Base-by-base conservation (phyloP, 2,888 invertebrate genomes). In the Dynastes hyllus region DNA sequence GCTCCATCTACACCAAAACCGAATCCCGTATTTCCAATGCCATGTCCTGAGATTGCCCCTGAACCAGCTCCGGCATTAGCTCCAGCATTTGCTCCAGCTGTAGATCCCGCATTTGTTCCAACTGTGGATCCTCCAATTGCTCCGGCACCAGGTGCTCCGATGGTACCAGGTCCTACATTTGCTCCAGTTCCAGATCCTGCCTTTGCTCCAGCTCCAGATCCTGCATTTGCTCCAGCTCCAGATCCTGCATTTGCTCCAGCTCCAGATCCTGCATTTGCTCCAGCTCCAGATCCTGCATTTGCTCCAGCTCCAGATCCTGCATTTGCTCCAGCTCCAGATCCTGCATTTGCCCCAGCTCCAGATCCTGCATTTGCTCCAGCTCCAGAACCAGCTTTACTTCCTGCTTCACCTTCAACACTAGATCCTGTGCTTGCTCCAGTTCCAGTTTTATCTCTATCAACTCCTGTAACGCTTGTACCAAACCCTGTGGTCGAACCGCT, bases 71-170 rank as follows among this genome's bases (percentile, higher is more conserved):
- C 70, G 8, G 71, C 78, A 29, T 76, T 76, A 9, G 76, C 32
- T 45, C 55, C 50, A 11, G 69, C 40, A 22, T 37, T 58, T 9
- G 69, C 55, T 29, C 67, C 69, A 45, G 45, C 63, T 51, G 61
- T 65, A 32, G 29, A 66, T 50, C 76, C 76, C 40, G 58, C 29
- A 58, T 40, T 45, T 66, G 76, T 27, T 55, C 70, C 76, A 76
- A 32, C 2, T 37, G 58, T n/a, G 5, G 29, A 45, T 45, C 32
- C 32, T 37, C 32, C 32, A 1, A 37, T 5, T 37, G 32, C 32
- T 37, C 37, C 27, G 1, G 32, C 9, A 11, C 73, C 58, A 8
- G n/a, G n/a, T 73, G 22, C 61, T 13, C 58, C 37, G 32, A 22
- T 45, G 32, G n/a, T 27, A 6, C 58, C 73, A 75, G 45, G 40